Evolutionary conservation across 2,888 invertebrate genomes (phyloP).

Genomic region (Noctuana brunneofusca): DNA sequence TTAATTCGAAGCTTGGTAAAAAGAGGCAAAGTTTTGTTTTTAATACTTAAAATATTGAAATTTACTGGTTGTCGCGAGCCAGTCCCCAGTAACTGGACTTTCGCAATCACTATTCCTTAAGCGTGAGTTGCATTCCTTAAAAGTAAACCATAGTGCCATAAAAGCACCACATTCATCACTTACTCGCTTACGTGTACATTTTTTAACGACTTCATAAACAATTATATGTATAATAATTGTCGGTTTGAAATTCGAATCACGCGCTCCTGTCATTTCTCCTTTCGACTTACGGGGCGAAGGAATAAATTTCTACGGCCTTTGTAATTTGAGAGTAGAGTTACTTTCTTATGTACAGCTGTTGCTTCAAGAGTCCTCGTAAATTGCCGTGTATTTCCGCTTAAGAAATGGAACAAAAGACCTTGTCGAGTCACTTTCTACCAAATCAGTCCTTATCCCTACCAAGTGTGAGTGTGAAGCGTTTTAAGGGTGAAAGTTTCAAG

Average conservation of each 20-base stretch:
- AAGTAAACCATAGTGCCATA: slow-evolving; percentile 66
- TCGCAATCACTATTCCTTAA: slow-evolving; percentile 76
- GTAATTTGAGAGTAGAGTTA: slow-evolving; percentile 55
- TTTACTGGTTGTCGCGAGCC: slow-evolving; percentile 44
- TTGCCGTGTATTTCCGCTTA: too few species aligned
- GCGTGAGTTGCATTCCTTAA: slow-evolving; percentile 72
- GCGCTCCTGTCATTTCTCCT: slow-evolving; percentile 64
- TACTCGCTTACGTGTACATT: slow-evolving; percentile 59
- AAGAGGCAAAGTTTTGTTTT: too few species aligned
- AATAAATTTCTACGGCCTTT: slow-evolving; percentile 60
- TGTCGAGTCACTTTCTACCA: too few species aligned
- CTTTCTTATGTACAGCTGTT: slow-evolving; percentile 23
- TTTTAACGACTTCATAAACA: slow-evolving; percentile 54
- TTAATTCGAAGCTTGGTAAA: too few species aligned
- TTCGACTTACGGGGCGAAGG: slow-evolving; percentile 55
- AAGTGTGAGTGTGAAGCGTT: too few species aligned
- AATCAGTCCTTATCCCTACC: too few species aligned
- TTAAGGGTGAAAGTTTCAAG: too few species aligned
- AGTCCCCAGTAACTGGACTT: slow-evolving; percentile 76
- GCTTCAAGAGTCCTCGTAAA: slow-evolving; percentile 3
- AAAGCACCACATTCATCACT: slow-evolving; percentile 51
- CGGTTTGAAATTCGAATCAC: slow-evolving; percentile 60
- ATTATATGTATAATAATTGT: slow-evolving; percentile 56
- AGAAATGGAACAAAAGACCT: too few species aligned
- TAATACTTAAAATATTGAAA: too few species aligned